Conservation (phyloP, 2,113 vertebrate genomes). For the Haemorhous mexicanus region DNA sequence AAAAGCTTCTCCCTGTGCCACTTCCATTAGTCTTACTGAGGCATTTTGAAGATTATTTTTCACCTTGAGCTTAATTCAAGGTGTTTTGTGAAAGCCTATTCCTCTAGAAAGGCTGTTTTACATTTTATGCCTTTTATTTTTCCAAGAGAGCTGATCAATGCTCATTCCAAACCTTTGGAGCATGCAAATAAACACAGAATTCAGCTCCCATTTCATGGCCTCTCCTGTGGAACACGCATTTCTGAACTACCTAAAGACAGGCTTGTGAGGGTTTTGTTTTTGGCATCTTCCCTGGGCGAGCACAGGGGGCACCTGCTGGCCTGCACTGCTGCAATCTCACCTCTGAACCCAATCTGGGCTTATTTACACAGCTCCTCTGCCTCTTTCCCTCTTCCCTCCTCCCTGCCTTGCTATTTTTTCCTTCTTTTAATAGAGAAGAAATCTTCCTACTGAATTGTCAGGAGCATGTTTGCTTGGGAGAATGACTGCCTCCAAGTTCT, state of each 20-base stretch:
- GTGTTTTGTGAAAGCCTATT: not conserved
- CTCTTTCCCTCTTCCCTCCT: not conserved
- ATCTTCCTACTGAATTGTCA: not conserved
- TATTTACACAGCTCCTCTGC: not conserved
- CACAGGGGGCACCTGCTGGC: not conserved
- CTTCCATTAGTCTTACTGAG: not conserved
- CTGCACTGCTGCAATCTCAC: not conserved
- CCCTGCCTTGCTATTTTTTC: accelerated
- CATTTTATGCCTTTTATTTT: not conserved
- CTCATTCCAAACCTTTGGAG: not conserved
- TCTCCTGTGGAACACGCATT: not conserved
- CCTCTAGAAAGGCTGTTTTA: not conserved
- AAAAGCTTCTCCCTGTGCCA: not conserved
- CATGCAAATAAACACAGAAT: not conserved
- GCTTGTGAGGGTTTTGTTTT: not conserved
- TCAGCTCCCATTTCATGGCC: not conserved
- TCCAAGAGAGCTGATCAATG: not conserved
- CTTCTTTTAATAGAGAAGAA: not conserved
- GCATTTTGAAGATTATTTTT: not conserved
- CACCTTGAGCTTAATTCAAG: not conserved
- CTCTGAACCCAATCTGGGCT: not conserved
- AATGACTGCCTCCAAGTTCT: not conserved
- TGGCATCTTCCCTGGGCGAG: not conserved
- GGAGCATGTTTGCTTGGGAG: not conserved
- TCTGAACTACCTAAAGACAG: not conserved